Evolutionary conservation across 1,140 invertebrate genomes (phyloP).

Genomic region (Cyphomyrmex costatus): DNA sequence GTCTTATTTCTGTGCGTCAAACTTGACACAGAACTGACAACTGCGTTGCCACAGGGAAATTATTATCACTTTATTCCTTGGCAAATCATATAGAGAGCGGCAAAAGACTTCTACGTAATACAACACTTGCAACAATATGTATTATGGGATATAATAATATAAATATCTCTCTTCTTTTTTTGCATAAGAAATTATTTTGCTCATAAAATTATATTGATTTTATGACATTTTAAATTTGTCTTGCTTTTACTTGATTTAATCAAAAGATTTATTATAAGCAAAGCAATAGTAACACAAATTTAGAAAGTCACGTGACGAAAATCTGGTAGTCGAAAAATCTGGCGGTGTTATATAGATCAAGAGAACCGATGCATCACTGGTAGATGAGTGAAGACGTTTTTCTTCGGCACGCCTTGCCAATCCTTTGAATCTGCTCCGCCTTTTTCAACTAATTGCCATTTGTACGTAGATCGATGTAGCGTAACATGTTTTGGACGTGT

Average conservation of each 20-base stretch:
- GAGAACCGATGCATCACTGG: constrained; percentile 56
- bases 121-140: too few species aligned
- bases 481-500: neutral
- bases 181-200: too few species aligned
- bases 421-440: constrained; percentile 81
- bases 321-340: constrained; percentile 11
- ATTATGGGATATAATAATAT: neutral
- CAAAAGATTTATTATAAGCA: neutral
- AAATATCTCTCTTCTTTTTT: neutral
- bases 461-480: neutral
- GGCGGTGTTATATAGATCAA: constrained; percentile 77
- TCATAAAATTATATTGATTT: neutral
- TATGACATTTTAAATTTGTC: neutral
- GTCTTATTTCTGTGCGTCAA: too few species aligned
- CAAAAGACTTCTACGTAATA: too few species aligned
- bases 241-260: too few species aligned
- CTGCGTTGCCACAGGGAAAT: too few species aligned
- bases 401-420: constrained; percentile 79
- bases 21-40: too few species aligned
- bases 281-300: neutral
- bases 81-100: too few species aligned
- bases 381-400: constrained; percentile 72
- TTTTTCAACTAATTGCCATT: constrained; percentile 80
- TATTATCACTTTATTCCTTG: too few species aligned
- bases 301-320: constrained; percentile 32